Evolutionary conservation across 2,888 invertebrate genomes (phyloP).

Genomic region (Sepioteuthis lessoniana): DNA sequence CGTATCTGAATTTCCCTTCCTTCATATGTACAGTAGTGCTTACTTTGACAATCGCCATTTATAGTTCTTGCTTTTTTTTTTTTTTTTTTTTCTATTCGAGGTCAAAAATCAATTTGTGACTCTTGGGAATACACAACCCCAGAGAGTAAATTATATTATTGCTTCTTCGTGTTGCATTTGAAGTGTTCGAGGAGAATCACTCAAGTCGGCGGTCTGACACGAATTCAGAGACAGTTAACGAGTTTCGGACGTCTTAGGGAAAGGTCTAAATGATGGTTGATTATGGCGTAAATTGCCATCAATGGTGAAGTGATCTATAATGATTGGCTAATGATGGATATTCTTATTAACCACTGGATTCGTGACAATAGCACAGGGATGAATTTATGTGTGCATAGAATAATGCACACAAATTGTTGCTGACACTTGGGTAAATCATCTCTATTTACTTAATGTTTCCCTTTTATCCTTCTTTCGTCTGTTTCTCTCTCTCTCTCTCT

Average conservation of each 20-base stretch:
- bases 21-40: too few relatives aligned
- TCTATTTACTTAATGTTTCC: neutral
- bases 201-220: too few relatives aligned
- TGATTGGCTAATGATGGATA: neutral
- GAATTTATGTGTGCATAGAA: neutral
- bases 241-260: neutral
- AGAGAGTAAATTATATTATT: too few relatives aligned
- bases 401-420: neutral
- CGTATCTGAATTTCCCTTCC: too few relatives aligned
- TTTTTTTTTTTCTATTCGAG: too few relatives aligned
- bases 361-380: neutral
- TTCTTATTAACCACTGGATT: neutral
- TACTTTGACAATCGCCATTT: too few relatives aligned
- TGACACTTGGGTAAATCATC: neutral
- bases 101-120: too few relatives aligned
- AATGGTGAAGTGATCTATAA: neutral
- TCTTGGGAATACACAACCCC: too few relatives aligned
- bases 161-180: too few relatives aligned
- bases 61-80: too few relatives aligned
- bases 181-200: too few relatives aligned
- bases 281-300: neutral
- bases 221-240: neutral
- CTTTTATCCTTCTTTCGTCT: neutral
- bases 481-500: too few relatives aligned
- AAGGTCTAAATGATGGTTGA: neutral